Conservation (phyloP, 2,888 invertebrate species). For the Ormyrus pomaceus region DNA sequence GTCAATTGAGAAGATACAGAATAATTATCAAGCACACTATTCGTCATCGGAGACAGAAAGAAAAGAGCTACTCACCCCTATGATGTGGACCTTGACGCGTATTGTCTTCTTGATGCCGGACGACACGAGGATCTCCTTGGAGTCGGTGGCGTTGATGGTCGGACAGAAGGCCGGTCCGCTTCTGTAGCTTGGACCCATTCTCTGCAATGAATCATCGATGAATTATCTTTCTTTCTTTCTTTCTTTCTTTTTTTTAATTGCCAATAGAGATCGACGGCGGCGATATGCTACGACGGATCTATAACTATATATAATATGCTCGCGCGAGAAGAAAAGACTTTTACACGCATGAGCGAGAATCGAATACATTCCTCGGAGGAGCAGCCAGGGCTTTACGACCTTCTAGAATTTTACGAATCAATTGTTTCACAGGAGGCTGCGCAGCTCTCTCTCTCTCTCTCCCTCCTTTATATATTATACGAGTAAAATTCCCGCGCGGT, state of each 20-base stretch:
- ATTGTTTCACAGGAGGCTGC: slow-evolving; percentile 21
- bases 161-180: slow-evolving; percentile 97
- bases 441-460: no score
- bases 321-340: slow-evolving; percentile 10
- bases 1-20: no score
- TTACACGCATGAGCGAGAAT: slow-evolving; percentile 38
- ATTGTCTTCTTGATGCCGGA: slow-evolving; percentile 93
- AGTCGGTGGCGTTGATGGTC: slow-evolving; percentile 92
- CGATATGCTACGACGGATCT: background rate
- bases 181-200: slow-evolving; percentile 94
- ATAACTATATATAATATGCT: background rate
- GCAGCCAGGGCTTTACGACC: slow-evolving; percentile 22
- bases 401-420: slow-evolving; percentile 47
- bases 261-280: slow-evolving; percentile 14
- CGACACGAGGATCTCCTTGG: slow-evolving; percentile 93
- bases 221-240: slow-evolving; percentile 30
- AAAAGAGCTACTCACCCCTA: slow-evolving; percentile 79
- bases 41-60: background rate
- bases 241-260: slow-evolving; percentile 25
- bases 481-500: slow-evolving; percentile 21
- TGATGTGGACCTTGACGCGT: slow-evolving; percentile 95
- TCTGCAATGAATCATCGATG: slow-evolving; percentile 74
- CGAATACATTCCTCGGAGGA: slow-evolving; percentile 19
- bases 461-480: background rate
- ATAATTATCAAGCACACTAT: no score